phyloP scores from a whole-genome alignment of 2,888 invertebrate species.

The Seira ritae region DNA sequence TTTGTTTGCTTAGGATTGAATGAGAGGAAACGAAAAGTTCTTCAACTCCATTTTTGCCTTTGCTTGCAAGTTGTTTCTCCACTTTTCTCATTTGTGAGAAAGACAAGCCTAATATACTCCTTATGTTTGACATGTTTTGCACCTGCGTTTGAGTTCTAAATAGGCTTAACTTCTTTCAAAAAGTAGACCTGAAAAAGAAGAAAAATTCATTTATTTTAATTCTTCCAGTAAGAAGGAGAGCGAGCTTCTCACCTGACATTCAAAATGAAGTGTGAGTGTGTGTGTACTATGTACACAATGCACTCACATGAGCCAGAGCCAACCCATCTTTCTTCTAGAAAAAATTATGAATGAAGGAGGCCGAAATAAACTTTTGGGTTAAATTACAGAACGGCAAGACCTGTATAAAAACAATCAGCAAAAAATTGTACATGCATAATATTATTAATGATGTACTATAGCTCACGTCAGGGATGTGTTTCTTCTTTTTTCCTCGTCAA shows the following conservation, averaged over 20 bases:
- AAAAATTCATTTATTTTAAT: slow-evolving; percentile 6
- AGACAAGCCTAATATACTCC: slow-evolving; percentile 33
- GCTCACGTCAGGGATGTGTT: too few species aligned
- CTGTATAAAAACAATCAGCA: too few species aligned
- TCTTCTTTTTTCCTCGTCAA: background rate
- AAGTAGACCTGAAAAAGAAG: background rate
- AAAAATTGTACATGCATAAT: background rate
- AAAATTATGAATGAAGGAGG: too few species aligned
- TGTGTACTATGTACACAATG: background rate
- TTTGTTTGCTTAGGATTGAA: background rate
- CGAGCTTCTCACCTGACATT: background rate
- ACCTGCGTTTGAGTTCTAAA: slow-evolving; percentile 33
- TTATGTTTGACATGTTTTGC: slow-evolving; percentile 43
- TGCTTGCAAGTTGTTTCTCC: background rate
- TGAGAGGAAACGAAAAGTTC: background rate
- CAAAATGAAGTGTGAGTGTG: background rate
- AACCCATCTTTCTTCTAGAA: too few species aligned
- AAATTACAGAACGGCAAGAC: too few species aligned
- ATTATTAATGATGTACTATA: background rate
- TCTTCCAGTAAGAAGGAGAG: background rate
- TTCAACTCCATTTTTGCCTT: background rate
- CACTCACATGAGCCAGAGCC: too few species aligned
- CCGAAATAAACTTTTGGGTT: too few species aligned
- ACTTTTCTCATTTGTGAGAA: slow-evolving; percentile 15
- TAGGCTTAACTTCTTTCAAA: background rate